A percentile compares a stretch with the other conserved stretches of the same genome.
Evolutionary conservation across 37 sponge, comb jelly and placozoan genomes (phyloP).

Genomic region (Chondrilla cf. caribensis): DNA sequence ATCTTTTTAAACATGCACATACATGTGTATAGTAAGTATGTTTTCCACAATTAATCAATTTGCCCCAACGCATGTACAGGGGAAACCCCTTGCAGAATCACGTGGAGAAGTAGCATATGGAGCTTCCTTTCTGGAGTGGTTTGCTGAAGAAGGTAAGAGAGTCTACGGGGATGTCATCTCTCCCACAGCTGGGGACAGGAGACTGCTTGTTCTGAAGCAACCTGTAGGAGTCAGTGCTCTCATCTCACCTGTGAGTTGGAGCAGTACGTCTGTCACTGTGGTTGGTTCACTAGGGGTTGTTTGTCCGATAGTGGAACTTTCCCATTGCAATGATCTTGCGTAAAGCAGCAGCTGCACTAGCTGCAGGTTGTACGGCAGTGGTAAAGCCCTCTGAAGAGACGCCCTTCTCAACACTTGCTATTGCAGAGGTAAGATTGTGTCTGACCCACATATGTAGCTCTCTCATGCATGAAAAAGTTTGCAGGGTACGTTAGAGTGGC

Average conservation of each 20-base stretch:
- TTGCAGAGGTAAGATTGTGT: conserved; percentile 69
- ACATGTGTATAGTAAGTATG: too few relatives aligned
- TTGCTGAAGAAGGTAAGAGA: conserved; percentile 81
- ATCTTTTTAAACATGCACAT: too few relatives aligned
- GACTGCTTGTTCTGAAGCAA: conserved; percentile 58
- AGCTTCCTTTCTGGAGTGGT: conserved; percentile 89
- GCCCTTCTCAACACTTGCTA: conserved; percentile 80
- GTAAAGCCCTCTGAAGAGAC: conserved; percentile 96
- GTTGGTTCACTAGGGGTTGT: too few relatives aligned
- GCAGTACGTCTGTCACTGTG: too few relatives aligned
- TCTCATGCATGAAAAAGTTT: too few relatives aligned
- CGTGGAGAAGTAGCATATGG: conserved; percentile 79
- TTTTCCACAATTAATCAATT: too few relatives aligned
- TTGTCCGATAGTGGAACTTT: conserved; percentile 85
- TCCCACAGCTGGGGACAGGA: conserved; percentile 29
- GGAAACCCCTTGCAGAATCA: conserved; percentile 82
- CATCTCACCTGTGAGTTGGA: conserved; percentile 71
- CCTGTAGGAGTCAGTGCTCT: conserved; percentile 90
- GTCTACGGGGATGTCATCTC: conserved; percentile 74
- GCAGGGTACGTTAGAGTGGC: too few relatives aligned
- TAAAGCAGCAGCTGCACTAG: conserved; percentile 88
- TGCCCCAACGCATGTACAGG: conserved; percentile 56
- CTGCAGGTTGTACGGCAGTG: conserved; percentile 90
- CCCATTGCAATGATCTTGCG: conserved; percentile 82
- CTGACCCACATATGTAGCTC: too few relatives aligned